phyloP scores from a whole-genome alignment of 1,140 invertebrate genomes.

The Ooceraea biroi region DNA sequence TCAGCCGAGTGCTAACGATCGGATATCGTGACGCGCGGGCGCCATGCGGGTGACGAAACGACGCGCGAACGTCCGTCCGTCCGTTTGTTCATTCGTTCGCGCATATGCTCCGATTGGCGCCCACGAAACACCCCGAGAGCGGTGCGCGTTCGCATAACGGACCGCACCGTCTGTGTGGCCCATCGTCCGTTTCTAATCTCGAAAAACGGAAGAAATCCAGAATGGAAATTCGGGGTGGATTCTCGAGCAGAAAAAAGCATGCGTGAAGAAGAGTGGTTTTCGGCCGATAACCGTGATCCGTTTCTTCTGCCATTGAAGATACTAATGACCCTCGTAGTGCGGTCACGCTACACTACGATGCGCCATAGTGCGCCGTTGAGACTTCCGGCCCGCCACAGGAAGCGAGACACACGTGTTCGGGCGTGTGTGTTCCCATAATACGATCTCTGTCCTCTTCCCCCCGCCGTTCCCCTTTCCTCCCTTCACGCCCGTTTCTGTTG shows the following conservation, averaged over 20 bases:
- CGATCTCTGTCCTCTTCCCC: constrained; percentile 45
- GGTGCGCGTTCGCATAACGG: neutral
- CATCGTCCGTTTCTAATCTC: neutral
- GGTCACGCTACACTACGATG: constrained; percentile 82
- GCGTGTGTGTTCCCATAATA: constrained; percentile 81
- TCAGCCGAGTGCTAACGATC: constrained; percentile 41
- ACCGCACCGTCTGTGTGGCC: neutral
- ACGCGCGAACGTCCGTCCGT: constrained; percentile 27
- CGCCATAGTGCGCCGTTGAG: constrained; percentile 83
- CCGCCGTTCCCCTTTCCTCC: neutral
- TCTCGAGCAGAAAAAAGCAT: constrained; percentile 40
- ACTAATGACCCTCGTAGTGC: constrained; percentile 81
- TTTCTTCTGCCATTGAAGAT: constrained; percentile 78
- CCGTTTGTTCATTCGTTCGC: neutral
- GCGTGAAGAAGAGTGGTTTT: constrained; percentile 57
- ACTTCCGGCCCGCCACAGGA: constrained; percentile 85
- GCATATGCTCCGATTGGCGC: no score
- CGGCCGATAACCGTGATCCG: constrained; percentile 78
- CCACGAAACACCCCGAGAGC: no score
- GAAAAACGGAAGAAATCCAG: constrained; percentile 7
- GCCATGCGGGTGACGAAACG: constrained; percentile 45
- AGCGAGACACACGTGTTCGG: constrained; percentile 85
- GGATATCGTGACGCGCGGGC: constrained; percentile 46
- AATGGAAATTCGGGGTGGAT: neutral
- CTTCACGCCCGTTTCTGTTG: constrained; percentile 33